Conservation (phyloP, 2,113 vertebrate species). For the Nematolebias whitei region DNA sequence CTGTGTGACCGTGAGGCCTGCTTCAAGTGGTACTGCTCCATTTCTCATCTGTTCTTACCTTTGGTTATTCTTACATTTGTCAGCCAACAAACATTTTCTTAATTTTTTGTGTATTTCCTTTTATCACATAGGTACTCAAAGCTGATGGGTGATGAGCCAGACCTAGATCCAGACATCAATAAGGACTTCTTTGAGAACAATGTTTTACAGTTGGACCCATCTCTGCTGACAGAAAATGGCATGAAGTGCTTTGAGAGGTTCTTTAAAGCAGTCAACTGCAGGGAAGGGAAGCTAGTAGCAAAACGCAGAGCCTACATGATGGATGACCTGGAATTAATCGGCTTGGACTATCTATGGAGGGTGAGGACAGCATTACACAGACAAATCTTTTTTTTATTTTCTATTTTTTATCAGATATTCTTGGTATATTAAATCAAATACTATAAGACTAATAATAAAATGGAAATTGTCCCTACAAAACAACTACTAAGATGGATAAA, state of each 20-base stretch:
- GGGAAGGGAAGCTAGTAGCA: slow-evolving; percentile 97
- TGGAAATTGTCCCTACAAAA: neutral
- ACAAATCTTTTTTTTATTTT: slow-evolving; percentile 9
- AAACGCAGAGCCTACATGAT: slow-evolving; percentile 99
- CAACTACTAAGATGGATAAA: neutral
- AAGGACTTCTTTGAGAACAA: slow-evolving; percentile 99
- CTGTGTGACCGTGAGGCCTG: slow-evolving; percentile 99
- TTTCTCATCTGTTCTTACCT: slow-evolving; percentile 1
- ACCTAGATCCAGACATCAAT: slow-evolving; percentile 99
- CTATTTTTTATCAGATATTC: neutral
- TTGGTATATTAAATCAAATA: neutral
- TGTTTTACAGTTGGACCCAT: slow-evolving; percentile 97
- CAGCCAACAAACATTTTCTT: neutral
- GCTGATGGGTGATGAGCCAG: slow-evolving; percentile 98
- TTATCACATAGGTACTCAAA: slow-evolving; percentile 86
- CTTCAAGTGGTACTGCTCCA: slow-evolving; percentile 90
- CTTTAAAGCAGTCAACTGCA: slow-evolving; percentile 99
- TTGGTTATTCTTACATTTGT: neutral
- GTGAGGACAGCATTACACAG: slow-evolving; percentile 77
- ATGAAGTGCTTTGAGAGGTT: slow-evolving; percentile 99
- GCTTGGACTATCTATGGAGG: slow-evolving; percentile 99
- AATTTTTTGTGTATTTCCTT: slow-evolving; percentile 6
- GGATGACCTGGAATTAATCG: slow-evolving; percentile 99
- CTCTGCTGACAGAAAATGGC: slow-evolving; percentile 97
- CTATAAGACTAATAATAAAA: neutral